Evolutionary conservation across 1,140 invertebrate genomes (phyloP).

Genomic region (Leptoteleia sp.): DNA sequence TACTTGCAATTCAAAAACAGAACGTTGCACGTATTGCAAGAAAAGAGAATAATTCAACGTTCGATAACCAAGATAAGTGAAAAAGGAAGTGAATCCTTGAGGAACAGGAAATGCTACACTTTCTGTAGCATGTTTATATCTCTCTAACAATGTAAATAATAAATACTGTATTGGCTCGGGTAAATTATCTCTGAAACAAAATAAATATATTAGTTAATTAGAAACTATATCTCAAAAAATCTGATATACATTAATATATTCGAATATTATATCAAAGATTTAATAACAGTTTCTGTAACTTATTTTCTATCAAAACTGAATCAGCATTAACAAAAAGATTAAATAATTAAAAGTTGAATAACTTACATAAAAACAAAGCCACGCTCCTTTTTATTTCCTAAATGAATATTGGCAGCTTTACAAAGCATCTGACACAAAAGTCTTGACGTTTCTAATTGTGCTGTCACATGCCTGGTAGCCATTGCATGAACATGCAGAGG

Average conservation of each 20-base stretch:
- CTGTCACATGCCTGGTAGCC: conserved; percentile 88
- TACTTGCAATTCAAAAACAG: conserved; percentile 91
- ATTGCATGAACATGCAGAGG: conserved; percentile 90
- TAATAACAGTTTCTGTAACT: no score
- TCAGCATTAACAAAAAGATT: no score
- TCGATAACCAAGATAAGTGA: conserved; percentile 90
- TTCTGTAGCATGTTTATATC: conserved; percentile 89
- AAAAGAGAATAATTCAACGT: conserved; percentile 88
- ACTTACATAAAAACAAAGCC: conserved; percentile 90
- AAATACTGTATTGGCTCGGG: conserved; percentile 85
- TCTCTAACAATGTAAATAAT: conserved; percentile 87
- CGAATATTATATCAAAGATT: no score
- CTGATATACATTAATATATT: no score
- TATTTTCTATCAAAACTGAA: no score
- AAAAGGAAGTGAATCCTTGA: conserved; percentile 92
- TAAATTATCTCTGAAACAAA: conserved; percentile 86
- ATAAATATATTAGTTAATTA: conserved; percentile 7
- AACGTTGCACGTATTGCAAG: conserved; percentile 89
- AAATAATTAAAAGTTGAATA: neutral
- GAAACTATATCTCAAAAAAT: no score
- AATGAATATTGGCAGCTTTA: conserved; percentile 85
- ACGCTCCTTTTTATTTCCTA: conserved; percentile 85
- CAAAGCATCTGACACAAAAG: conserved; percentile 88
- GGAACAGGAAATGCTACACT: conserved; percentile 91
- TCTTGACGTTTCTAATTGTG: conserved; percentile 89